phyloP scores from a whole-genome alignment of 2,888 invertebrate genomes.

The Ctenicera cuprea region DNA sequence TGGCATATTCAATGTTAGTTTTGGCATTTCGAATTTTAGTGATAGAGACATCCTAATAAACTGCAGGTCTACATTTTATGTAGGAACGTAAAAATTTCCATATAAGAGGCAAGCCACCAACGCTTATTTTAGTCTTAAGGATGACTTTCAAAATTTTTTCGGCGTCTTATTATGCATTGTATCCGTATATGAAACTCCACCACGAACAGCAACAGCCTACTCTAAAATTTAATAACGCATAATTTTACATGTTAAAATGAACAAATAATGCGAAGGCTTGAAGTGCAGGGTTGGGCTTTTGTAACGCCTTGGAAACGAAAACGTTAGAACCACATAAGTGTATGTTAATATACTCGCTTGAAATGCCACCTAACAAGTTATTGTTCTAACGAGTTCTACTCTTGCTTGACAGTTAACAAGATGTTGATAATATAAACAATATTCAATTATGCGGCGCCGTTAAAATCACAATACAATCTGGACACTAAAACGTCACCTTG shows the following conservation, averaged over 20 bases:
- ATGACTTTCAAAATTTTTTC: constrained; percentile 14
- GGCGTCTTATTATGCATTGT: background rate
- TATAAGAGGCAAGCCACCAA: constrained; percentile 4
- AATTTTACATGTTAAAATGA: constrained; percentile 39
- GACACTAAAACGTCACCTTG: constrained; percentile 36
- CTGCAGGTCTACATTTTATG: background rate
- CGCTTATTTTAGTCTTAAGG: background rate
- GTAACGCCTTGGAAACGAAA: constrained; percentile 31
- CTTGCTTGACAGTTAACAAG: constrained; percentile 44
- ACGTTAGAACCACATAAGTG: constrained; percentile 40
- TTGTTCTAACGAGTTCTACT: constrained; percentile 52
- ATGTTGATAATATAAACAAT: constrained; percentile 45
- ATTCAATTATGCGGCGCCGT: constrained; percentile 48
- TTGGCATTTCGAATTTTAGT: constrained; percentile 1
- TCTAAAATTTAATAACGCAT: constrained; percentile 41
- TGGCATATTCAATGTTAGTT: background rate
- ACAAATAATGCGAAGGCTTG: constrained; percentile 46
- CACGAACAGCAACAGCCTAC: constrained; percentile 11
- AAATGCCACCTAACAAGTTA: constrained; percentile 51
- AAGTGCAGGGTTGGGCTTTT: constrained; percentile 43
- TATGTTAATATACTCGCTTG: constrained; percentile 45
- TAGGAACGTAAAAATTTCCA: background rate
- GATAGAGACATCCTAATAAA: background rate
- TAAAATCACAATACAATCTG: constrained; percentile 25
- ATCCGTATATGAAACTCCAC: background rate